Base-by-base conservation (phyloP, 2,888 invertebrate species). In the Drosophila macrospina region DNA sequence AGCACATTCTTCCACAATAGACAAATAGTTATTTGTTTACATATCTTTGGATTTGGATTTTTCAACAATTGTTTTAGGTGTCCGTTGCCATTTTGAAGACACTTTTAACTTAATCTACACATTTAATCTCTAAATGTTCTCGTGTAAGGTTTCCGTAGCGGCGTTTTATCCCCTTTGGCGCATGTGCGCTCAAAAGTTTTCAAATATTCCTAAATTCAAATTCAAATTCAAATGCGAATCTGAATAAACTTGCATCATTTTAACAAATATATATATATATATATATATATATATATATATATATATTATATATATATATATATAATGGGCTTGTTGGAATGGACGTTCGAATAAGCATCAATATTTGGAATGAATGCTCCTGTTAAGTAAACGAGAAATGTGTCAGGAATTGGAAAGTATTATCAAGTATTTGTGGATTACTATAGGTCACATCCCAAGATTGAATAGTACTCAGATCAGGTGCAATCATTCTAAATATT, bases 91-190 rank as follows among this genome's bases (percentile, higher is more conserved):
- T 7, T 7, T 7, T 6, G 7, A 59, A 55, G 57, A 72, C 67
- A 62, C 37, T 20, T 36, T 32, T 48, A 15, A 42, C 59, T 41
- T 78, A 73, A 24, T 39, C 71, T 86, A 73, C 13, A 68, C 26
- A 45, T n/a, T 67, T 54, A 41, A 54, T 68, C 62, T 37, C 65
- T 78, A 73, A 78, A 64, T 67, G 41, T 68, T 61, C 39, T 73
- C 50, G 34, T 68, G 59, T 64, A 84, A 84, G 83, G 83, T 84
- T 88, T 83, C 76, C 77, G 83, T 84, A 84, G 83, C 83, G 88
- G 83, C 83, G 83, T 86, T 79, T 64, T 73, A n/a, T 61, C 34
- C 0, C 59, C 57, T 56, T 65, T 50, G 74, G 79, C 74, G 68
- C 56, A 20, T 15, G 7, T n/a, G 47, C 57, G 78, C 74, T 51